These are phyloP conservation scores for Alfaro cultratus DNA, from an alignment of 2,797 vertebrate genomes.

Conservation along the genomic window DNA sequence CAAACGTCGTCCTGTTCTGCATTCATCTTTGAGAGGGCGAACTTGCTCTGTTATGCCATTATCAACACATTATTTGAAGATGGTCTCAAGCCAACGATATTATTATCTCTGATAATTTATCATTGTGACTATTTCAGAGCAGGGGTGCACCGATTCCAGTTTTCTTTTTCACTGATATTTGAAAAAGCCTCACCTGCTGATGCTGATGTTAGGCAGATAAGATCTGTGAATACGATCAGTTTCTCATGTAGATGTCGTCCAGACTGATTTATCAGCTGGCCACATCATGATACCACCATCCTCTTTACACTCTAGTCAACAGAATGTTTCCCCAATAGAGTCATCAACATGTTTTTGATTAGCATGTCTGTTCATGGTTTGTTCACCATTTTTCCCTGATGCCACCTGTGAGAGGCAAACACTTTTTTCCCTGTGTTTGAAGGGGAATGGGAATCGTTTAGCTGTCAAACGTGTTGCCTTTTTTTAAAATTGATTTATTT, in stretches of 20 bases:
- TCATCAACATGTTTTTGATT: no score
- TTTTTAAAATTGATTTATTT: not conserved
- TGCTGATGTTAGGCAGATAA: no score
- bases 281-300: no score
- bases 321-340: not conserved
- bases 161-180: not conserved
- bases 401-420: not conserved
- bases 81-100: not conserved
- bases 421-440: not conserved
- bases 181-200: no score
- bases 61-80: not conserved
- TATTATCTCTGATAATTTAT: not conserved
- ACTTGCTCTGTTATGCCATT: not conserved
- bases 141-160: not conserved
- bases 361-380: not conserved
- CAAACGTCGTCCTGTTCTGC: not conserved
- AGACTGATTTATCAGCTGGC: no score
- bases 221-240: no score
- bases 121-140: not conserved
- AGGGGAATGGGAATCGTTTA: not conserved
- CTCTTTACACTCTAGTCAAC: not conserved
- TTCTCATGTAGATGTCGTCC: no score
- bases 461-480: not conserved
- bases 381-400: not conserved
- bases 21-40: not conserved